Conservation (phyloP, 1,140 invertebrate species). For the Brachionus paranguensis region DNA sequence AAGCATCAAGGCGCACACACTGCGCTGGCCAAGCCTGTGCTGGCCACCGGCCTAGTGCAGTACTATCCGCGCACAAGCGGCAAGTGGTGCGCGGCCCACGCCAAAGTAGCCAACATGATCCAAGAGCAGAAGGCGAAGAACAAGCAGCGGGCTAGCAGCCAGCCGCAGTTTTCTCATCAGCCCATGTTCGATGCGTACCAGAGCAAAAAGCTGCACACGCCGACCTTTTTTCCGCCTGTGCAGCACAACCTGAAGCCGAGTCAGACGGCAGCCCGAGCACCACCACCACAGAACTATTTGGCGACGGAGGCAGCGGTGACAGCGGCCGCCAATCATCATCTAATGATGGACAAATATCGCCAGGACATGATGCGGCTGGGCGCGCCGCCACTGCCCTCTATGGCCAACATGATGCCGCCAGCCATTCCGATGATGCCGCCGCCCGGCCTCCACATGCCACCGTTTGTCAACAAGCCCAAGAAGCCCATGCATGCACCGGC, state of each 20-base stretch:
- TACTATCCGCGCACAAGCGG: background rate
- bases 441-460: background rate
- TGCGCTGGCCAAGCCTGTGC: background rate
- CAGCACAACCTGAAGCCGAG: background rate
- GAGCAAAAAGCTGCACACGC: background rate
- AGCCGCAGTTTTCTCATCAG: no score
- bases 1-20: background rate
- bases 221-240: constrained; percentile 1
- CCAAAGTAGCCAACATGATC: constrained; percentile 34
- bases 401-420: no score
- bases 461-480: background rate
- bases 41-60: background rate
- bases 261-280: background rate
- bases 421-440: background rate
- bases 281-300: background rate
- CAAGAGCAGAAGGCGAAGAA: background rate
- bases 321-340: constrained; percentile 10
- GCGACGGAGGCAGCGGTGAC: constrained; percentile 11
- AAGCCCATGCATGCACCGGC: background rate
- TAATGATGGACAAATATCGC: constrained; percentile 8
- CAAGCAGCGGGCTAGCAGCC: background rate
- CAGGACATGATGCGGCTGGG: background rate
- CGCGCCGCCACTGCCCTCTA: no score
- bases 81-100: constrained; percentile 32
- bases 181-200: background rate